Percentiles rank a stretch among this genome's conserved stretches.
Evolutionary conservation across 1,140 invertebrate genomes (phyloP).

Genomic region (Atta colombica): DNA sequence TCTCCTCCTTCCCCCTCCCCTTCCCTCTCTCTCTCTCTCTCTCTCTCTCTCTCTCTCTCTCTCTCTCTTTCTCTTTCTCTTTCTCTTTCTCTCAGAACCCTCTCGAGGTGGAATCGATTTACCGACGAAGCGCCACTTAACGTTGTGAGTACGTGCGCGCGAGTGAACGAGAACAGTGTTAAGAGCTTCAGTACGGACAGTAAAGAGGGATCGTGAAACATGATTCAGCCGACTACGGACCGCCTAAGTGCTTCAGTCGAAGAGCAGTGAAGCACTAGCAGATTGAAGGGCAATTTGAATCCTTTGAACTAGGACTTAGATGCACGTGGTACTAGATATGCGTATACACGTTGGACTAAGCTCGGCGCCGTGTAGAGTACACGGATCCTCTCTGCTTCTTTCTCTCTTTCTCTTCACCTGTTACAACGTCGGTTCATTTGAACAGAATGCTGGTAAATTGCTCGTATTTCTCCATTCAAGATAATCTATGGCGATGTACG

Average conservation of each 20-base stretch:
- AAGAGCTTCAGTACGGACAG: slow-evolving; percentile 57
- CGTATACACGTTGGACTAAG: slow-evolving; percentile 25
- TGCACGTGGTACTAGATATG: slow-evolving; percentile 2
- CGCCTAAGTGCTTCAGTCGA: slow-evolving; percentile 40
- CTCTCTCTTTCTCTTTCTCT: neutral
- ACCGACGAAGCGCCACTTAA: slow-evolving; percentile 53
- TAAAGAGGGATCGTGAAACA: slow-evolving; percentile 65
- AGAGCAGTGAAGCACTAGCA: slow-evolving; percentile 47
- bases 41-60: neutral
- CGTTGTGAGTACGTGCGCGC: slow-evolving; percentile 40
- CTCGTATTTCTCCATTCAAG: slow-evolving; percentile 68
- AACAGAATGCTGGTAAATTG: slow-evolving; percentile 71
- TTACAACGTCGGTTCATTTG: slow-evolving; percentile 54
- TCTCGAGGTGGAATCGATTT: slow-evolving; percentile 55
- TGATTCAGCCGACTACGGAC: slow-evolving; percentile 62
- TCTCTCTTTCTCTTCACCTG: slow-evolving; percentile 64
- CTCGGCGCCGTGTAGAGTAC: neutral
- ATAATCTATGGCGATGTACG: slow-evolving; percentile 71
- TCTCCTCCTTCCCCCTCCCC: neutral
- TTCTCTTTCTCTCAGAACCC: neutral
- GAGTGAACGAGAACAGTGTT: slow-evolving; percentile 58
- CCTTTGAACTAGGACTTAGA: slow-evolving; percentile 62
- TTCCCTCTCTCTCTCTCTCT: neutral
- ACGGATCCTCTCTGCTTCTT: slow-evolving; percentile 1
- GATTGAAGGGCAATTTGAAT: slow-evolving; percentile 66